A percentile compares a stretch with the other conserved stretches of the same genome.
phyloP scores from a whole-genome alignment of 2,797 vertebrate genomes.

The Micrastur ruficollis region DNA sequence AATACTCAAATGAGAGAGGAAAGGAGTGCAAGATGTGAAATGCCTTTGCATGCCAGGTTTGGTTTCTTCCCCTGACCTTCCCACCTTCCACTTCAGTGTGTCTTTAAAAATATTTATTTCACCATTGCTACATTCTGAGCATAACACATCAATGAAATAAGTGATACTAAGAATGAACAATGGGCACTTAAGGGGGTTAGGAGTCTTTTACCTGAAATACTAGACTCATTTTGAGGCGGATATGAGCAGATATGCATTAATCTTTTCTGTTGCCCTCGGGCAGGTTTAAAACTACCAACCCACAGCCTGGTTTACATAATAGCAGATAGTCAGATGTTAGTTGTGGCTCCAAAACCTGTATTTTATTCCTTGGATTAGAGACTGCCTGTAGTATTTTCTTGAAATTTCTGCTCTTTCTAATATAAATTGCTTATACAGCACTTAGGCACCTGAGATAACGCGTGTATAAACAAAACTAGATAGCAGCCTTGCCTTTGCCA shows the following conservation, averaged over 20 bases:
- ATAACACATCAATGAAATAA: neutral
- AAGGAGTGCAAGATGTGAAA: neutral
- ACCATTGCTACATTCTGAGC: neutral
- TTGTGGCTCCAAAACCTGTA: neutral
- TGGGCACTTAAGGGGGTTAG: neutral
- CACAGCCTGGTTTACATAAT: neutral
- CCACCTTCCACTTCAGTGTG: neutral
- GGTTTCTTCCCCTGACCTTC: neutral
- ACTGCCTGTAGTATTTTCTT: neutral
- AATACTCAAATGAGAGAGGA: neutral
- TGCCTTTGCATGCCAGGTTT: neutral
- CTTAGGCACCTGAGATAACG: neutral
- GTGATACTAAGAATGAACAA: neutral
- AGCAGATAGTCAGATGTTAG: neutral
- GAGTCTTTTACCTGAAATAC: neutral
- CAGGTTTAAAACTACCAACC: neutral
- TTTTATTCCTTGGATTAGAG: neutral
- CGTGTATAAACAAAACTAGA: neutral
- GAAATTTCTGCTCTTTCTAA: neutral
- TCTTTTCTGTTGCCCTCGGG: neutral
- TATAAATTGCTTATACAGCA: neutral
- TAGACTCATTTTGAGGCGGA: neutral
- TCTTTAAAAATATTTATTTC: conserved; percentile 15
- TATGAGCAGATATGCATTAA: neutral
- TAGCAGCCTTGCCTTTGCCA: neutral